Base-by-base conservation (phyloP, 2,113 vertebrate genomes). In the Gopherus flavomarginatus region DNA sequence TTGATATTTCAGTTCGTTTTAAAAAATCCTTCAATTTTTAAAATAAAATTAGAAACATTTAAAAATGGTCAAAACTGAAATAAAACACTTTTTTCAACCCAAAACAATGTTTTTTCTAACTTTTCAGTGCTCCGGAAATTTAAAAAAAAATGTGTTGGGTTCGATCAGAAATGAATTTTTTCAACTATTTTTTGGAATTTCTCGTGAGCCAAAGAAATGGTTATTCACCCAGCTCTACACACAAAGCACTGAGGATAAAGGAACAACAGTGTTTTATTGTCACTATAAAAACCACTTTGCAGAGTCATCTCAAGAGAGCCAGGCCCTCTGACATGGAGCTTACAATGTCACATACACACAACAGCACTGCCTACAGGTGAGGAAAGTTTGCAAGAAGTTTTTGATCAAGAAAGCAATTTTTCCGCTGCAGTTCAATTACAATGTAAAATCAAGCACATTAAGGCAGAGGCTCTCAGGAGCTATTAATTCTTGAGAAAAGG, bases 401-500 rank as follows among this genome's bases (percentile, higher is more conserved):
- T 84, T 75, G 27, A 56, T 31, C 88, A 54, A 57, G 42, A 53
- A 47, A 69, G 27, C 17, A 31, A 47, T 69, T 87, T 81, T 79
- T 77, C 85, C n/a, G 35, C 16, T 27, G 38, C 85, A 80, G 27
- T 44, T 87, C 56, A 85, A 6, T 81, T 65, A 78, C 31, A 69
- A 14, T 14, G 81, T 26, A 35, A 57, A 81, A 75, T 81, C 65
- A 87, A 53, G 14, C 49, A 81, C 83, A n/a, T 87, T 47, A 87
- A 87, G 77, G 35, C 83, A 29, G 65, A 81, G 26, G 90, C 82
- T 83, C 87, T 83, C 87, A 85, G 75, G 65, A 92, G 89, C 77
- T 80, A n/a, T 93, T 96, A 83, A 83, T 81, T 92, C 91, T 89
- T 19, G 54, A 92, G 57, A 24, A 96, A 95, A 49, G 62, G 83